Conservation (phyloP, 2,113 vertebrate species). For the Manacus vitellinus region DNA sequence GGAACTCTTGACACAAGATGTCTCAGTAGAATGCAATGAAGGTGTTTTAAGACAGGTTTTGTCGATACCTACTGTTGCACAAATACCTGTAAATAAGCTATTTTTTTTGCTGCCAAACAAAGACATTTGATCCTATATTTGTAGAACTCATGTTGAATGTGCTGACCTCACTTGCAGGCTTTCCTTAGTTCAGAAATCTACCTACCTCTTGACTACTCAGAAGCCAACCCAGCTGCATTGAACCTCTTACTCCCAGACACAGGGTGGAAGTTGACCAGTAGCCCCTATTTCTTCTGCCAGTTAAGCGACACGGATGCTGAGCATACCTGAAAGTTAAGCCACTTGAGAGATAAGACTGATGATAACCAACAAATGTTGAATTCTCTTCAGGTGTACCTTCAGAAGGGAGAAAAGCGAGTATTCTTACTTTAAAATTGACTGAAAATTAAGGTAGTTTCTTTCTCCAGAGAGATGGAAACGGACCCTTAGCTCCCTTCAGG, state of each 20-base stretch:
- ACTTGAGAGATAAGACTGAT: not conserved
- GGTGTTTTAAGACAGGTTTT: not conserved
- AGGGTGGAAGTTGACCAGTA: not conserved
- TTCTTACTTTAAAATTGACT: not conserved
- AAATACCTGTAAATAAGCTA: not conserved
- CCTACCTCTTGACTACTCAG: accelerated
- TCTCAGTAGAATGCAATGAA: not conserved
- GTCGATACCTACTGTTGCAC: not conserved
- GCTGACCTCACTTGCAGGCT: not conserved
- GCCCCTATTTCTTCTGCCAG: not conserved
- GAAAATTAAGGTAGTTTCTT: not conserved
- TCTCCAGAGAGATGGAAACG: not conserved
- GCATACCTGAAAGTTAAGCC: not conserved
- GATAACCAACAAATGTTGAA: not conserved
- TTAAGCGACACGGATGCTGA: not conserved
- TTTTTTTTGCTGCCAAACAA: not conserved
- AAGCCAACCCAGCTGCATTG: not conserved
- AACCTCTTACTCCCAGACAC: not conserved
- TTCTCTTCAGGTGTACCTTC: not conserved
- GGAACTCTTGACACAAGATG: not conserved
- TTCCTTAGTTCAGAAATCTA: not conserved
- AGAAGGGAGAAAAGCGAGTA: not conserved
- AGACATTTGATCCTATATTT: not conserved
- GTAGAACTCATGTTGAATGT: not conserved
- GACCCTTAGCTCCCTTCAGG: not conserved